Percentiles rank a stretch among this genome's conserved stretches.
Evolutionary conservation across 2,797 vertebrate genomes (phyloP).

Genomic region (Bradypus variegatus): DNA sequence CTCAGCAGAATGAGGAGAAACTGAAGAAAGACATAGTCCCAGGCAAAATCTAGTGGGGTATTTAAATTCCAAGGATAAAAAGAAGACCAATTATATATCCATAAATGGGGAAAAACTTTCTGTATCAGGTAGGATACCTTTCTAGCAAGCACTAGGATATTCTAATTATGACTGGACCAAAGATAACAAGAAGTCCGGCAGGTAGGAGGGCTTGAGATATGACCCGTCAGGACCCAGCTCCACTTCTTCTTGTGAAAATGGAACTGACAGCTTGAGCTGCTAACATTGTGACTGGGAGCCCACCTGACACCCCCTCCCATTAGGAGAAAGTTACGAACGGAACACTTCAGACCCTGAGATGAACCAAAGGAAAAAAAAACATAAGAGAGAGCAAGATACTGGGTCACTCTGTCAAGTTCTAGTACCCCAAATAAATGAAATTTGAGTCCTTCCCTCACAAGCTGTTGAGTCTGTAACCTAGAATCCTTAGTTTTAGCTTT

Average conservation of each 20-base stretch:
- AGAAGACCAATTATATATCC: not conserved
- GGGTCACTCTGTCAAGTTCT: not conserved
- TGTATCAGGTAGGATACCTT: not conserved
- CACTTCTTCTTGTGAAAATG: not conserved
- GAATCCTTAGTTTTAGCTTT: not conserved
- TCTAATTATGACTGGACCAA: not conserved
- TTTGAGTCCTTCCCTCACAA: not conserved
- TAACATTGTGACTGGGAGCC: not conserved
- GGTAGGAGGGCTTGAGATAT: not conserved
- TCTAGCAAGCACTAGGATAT: not conserved
- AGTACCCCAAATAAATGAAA: not conserved
- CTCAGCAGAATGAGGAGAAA: not conserved
- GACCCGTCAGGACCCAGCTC: rapidly evolving
- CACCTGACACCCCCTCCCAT: not conserved
- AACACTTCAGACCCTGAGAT: not conserved
- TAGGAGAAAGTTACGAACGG: not conserved
- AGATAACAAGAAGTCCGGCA: not conserved
- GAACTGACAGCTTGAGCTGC: not conserved
- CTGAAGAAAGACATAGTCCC: not conserved
- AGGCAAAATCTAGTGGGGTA: not conserved
- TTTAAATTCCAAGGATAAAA: not conserved
- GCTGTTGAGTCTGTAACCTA: not conserved
- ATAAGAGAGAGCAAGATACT: not conserved
- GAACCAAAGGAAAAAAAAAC: not conserved
- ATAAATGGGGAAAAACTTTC: not conserved